These are phyloP conservation scores for Orthonyx spaldingii DNA, from an alignment of 2,113 vertebrate genomes.

Conservation along the genomic window DNA sequence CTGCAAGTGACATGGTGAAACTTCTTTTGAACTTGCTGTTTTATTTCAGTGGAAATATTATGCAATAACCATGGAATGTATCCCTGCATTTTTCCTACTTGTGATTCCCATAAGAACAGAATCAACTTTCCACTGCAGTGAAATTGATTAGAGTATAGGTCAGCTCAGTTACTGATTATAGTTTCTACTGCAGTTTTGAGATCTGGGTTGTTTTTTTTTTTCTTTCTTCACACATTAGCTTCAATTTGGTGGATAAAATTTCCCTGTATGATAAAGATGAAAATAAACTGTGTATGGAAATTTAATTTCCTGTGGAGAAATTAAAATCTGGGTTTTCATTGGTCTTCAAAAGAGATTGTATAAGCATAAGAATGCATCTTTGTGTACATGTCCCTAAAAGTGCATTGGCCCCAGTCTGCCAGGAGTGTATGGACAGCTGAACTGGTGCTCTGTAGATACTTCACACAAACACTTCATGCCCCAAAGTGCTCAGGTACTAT, in stretches of 20 bases:
- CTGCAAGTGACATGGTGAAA: neutral
- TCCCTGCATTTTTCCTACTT: neutral
- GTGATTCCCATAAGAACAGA: neutral
- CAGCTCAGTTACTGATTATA: neutral
- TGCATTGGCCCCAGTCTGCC: neutral
- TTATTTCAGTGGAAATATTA: neutral
- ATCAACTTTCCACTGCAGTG: neutral
- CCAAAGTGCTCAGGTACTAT: neutral
- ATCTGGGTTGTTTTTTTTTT: neutral
- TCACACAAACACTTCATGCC: neutral
- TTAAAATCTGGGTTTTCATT: neutral
- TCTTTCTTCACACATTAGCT: neutral
- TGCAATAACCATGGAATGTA: fast-evolving
- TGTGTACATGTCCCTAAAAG: neutral
- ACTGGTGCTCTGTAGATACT: neutral
- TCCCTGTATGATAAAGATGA: neutral
- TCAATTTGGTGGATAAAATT: neutral
- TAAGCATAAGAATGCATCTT: neutral
- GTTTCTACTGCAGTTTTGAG: neutral
- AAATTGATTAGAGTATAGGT: neutral
- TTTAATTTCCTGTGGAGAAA: neutral
- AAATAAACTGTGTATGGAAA: neutral
- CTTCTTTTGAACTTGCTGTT: neutral
- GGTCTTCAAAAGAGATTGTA: neutral
- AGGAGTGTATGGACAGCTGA: neutral